Evolutionary conservation across 1,140 invertebrate species (phyloP).

Genomic region (Danaus melanippus): DNA sequence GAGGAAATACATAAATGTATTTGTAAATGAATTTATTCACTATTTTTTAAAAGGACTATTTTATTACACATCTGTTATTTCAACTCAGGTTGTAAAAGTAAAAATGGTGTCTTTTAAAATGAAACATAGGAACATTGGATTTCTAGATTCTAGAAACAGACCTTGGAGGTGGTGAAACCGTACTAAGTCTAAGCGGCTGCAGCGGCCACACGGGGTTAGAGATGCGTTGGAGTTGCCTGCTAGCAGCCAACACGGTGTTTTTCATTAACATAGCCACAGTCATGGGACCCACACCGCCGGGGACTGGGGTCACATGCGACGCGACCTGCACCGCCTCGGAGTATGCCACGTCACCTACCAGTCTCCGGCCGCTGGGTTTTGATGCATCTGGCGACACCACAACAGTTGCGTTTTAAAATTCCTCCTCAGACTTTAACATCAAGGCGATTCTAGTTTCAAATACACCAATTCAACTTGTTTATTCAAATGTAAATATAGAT

Average conservation of each 20-base stretch:
- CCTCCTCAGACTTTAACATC: too few species aligned
- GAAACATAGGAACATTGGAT: too few species aligned
- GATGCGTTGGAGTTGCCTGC: slow-evolving; percentile 74
- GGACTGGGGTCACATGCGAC: slow-evolving; percentile 95
- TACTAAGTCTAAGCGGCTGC: slow-evolving; percentile 73
- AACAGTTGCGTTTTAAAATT: too few species aligned
- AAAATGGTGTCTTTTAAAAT: too few species aligned
- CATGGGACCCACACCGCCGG: slow-evolving; percentile 98
- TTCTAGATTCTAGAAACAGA: slow-evolving; percentile 27
- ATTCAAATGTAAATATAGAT: too few species aligned
- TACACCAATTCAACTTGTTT: too few species aligned
- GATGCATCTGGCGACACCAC: slow-evolving; percentile 78
- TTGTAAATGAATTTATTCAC: too few species aligned
- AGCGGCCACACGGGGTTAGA: slow-evolving; percentile 77
- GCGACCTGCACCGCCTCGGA: slow-evolving; percentile 85
- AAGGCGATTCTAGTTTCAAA: too few species aligned
- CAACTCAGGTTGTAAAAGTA: too few species aligned
- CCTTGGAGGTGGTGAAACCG: slow-evolving; percentile 81
- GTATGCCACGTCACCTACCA: slow-evolving; percentile 97
- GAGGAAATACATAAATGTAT: too few species aligned
- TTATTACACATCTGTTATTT: too few species aligned
- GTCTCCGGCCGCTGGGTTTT: slow-evolving; percentile 85
- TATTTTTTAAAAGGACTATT: too few species aligned
- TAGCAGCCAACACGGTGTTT: slow-evolving; percentile 92
- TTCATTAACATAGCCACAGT: slow-evolving; percentile 98